Conservation (phyloP, 1,140 invertebrate genomes). For the Tribolium castaneum region DNA sequence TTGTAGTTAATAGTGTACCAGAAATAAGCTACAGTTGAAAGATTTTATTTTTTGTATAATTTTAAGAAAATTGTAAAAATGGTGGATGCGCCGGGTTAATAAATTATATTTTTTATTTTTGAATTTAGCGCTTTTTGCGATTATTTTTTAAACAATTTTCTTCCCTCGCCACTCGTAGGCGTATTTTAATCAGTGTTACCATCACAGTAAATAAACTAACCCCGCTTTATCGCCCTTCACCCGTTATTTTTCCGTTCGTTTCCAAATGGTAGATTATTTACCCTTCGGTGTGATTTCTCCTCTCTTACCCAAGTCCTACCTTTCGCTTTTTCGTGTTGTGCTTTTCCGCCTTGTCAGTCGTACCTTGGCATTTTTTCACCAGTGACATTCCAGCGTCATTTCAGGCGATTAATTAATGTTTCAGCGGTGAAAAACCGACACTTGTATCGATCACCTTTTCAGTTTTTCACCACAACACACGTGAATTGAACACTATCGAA, state of each 20-base stretch:
- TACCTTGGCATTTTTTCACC: constrained; percentile 5
- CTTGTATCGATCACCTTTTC: neutral
- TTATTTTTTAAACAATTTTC: neutral
- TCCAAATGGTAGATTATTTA: too few relatives aligned
- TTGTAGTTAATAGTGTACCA: too few relatives aligned
- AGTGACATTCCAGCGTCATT: constrained; percentile 38
- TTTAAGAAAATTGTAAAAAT: too few relatives aligned
- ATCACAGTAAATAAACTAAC: neutral
- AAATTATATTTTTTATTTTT: neutral
- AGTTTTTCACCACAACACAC: neutral
- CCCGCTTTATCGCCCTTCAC: neutral
- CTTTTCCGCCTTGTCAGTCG: constrained; percentile 25
- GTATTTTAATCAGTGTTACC: neutral
- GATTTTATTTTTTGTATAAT: too few relatives aligned
- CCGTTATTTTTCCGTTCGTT: too few relatives aligned
- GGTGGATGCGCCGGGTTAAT: too few relatives aligned
- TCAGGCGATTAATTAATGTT: constrained; percentile 20
- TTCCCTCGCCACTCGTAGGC: neutral
- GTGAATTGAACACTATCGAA: neutral
- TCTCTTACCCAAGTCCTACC: neutral
- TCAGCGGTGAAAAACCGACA: neutral
- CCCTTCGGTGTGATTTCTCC: neutral
- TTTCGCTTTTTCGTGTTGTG: constrained; percentile 39
- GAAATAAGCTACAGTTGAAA: too few relatives aligned
- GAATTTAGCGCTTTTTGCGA: neutral